Evolutionary conservation across 2,113 vertebrate species (phyloP).

Genomic region (Riparia riparia): DNA sequence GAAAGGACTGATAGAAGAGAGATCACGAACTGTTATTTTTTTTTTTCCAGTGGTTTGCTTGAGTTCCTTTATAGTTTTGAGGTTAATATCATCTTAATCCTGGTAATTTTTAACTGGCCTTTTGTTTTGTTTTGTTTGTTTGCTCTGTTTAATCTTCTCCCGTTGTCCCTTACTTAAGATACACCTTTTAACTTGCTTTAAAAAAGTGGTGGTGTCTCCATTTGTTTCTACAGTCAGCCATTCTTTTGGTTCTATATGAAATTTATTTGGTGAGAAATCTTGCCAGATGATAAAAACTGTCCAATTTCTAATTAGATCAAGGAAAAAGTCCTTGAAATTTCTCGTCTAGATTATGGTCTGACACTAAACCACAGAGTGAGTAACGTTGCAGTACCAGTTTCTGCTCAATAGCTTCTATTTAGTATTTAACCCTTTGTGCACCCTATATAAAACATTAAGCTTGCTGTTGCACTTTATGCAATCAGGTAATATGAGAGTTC

Average conservation of each 20-base stretch:
- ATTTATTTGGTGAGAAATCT: background rate
- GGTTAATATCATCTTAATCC: background rate
- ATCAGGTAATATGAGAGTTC: background rate
- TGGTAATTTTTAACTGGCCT: background rate
- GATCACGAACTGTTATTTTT: background rate
- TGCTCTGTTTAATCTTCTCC: background rate
- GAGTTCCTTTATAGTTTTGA: background rate
- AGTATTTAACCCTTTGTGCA: background rate
- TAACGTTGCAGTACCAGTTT: background rate
- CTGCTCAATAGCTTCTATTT: background rate
- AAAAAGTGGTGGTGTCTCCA: background rate
- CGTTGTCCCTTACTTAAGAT: background rate
- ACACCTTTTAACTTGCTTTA: background rate
- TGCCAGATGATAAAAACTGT: background rate
- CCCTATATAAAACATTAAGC: background rate
- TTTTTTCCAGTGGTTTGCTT: background rate
- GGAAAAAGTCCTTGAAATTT: background rate
- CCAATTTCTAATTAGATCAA: background rate
- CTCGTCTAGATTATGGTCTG: background rate
- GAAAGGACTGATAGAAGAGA: background rate
- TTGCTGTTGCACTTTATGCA: background rate
- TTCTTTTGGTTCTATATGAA: background rate
- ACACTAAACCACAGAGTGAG: background rate
- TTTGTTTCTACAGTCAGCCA: background rate
- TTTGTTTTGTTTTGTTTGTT: background rate